These are phyloP conservation scores for Xenopus borealis DNA, from an alignment of 2,113 vertebrate species.

Conservation along the genomic window DNA sequence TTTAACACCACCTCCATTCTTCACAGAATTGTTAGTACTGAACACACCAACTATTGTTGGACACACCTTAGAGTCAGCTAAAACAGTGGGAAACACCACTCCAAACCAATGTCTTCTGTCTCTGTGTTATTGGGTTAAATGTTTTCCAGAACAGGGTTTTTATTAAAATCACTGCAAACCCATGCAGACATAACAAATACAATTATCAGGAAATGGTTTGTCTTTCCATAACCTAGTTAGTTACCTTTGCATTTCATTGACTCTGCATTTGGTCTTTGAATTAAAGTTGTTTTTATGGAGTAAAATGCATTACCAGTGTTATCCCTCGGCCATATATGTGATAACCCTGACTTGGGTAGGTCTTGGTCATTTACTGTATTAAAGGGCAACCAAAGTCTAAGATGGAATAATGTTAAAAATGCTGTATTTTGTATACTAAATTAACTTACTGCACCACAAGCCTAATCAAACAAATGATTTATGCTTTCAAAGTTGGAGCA, in stretches of 20 bases:
- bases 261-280: not conserved
- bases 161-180: not conserved
- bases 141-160: not conserved
- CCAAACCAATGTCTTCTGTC: conserved; percentile 37
- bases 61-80: conserved; percentile 61
- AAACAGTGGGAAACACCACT: conserved; percentile 53
- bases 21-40: conserved; percentile 40
- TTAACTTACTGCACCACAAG: too few relatives aligned
- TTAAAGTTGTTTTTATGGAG: too few relatives aligned
- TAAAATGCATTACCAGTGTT: too few relatives aligned
- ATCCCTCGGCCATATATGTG: too few relatives aligned
- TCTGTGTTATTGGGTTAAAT: conserved; percentile 39
- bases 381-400: too few relatives aligned
- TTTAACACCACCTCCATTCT: conserved; percentile 45
- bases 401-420: too few relatives aligned
- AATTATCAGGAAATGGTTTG: not conserved
- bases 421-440: too few relatives aligned
- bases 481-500: too few relatives aligned
- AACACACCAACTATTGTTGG: not conserved
- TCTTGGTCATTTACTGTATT: too few relatives aligned
- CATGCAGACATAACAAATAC: not conserved
- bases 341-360: too few relatives aligned
- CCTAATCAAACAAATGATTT: too few relatives aligned
- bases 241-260: too few relatives aligned
- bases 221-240: not conserved